Evolutionary conservation across 2,888 invertebrate genomes (phyloP).

Genomic region (Nematopogon swammerdamellus): DNA sequence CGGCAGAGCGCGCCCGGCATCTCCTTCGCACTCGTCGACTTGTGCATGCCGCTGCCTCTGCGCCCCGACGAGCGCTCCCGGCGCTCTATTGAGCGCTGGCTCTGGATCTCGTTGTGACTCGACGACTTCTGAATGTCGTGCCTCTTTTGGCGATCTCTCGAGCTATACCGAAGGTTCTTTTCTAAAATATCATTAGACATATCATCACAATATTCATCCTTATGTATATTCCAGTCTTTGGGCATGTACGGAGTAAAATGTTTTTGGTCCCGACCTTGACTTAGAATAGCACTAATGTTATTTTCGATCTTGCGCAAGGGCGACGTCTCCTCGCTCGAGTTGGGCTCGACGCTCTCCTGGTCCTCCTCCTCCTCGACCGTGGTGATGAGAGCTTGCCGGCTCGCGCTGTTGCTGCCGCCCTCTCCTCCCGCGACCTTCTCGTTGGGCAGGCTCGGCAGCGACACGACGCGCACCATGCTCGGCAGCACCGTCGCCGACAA

Average conservation of each 20-base stretch:
- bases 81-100: conserved; percentile 47
- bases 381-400: conserved; percentile 63
- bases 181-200: conserved; percentile 51
- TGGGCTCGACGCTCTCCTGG: conserved; percentile 60
- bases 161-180: conserved; percentile 50
- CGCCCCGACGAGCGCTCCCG: conserved; percentile 45
- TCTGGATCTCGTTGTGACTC: conserved; percentile 60
- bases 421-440: conserved; percentile 31
- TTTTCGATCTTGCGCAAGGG: conserved; percentile 69
- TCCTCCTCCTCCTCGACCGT: conserved; percentile 72
- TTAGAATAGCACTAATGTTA: conserved; percentile 68
- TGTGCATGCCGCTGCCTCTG: conserved; percentile 65
- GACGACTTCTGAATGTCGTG: conserved; percentile 61
- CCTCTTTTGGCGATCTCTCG: conserved; percentile 49
- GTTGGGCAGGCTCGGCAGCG: conserved; percentile 58
- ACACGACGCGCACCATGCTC: conserved; percentile 65
- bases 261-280: conserved; percentile 54
- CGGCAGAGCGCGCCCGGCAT: conserved; percentile 58
- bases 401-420: conserved; percentile 44
- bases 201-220: conserved; percentile 55
- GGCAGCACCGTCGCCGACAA: conserved; percentile 59
- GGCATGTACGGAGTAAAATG: conserved; percentile 50
- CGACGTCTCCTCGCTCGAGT: conserved; percentile 60
- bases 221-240: conserved; percentile 58
- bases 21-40: conserved; percentile 72